These are phyloP conservation scores for Petrolisthes manimaculis DNA, from an alignment of 2,888 invertebrate genomes.

Conservation along the genomic window DNA sequence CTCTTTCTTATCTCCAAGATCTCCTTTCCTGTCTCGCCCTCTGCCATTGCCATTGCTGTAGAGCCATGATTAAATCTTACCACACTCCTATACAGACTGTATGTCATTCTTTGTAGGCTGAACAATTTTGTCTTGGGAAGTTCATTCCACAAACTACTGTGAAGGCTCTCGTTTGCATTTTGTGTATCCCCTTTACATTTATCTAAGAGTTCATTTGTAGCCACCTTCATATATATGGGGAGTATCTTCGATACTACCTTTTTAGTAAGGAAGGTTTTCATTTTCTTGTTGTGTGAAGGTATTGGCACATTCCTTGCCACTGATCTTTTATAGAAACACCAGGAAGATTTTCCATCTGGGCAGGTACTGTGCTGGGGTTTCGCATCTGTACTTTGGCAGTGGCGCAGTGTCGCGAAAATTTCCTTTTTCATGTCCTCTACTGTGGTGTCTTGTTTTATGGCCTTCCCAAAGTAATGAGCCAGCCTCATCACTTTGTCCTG, in stretches of 20 bases:
- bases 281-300: background rate
- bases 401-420: conserved; percentile 14
- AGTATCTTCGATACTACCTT: conserved; percentile 5
- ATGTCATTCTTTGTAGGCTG: conserved; percentile 8
- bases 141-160: conserved; percentile 14
- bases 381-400: conserved; percentile 12
- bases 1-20: background rate
- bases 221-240: conserved; percentile 8
- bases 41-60: background rate
- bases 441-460: conserved; percentile 1
- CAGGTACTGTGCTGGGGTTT: conserved; percentile 13
- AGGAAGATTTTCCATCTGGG: conserved; percentile 26
- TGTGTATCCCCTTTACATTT: conserved; percentile 13
- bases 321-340: conserved; percentile 24
- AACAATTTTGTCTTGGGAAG: conserved; percentile 16
- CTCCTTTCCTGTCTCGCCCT: background rate
- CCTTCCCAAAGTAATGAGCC: too few species aligned
- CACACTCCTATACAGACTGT: background rate
- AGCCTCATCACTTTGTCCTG: too few species aligned
- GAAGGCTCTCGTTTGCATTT: conserved; percentile 3
- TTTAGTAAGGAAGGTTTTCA: conserved; percentile 18
- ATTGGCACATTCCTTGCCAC: conserved; percentile 18
- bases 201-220: conserved; percentile 1
- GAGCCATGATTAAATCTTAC: background rate
- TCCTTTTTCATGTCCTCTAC: conserved; percentile 17